These are phyloP conservation scores for Polyodon spathula DNA, from an alignment of 2,113 vertebrate genomes.

Conservation along the genomic window DNA sequence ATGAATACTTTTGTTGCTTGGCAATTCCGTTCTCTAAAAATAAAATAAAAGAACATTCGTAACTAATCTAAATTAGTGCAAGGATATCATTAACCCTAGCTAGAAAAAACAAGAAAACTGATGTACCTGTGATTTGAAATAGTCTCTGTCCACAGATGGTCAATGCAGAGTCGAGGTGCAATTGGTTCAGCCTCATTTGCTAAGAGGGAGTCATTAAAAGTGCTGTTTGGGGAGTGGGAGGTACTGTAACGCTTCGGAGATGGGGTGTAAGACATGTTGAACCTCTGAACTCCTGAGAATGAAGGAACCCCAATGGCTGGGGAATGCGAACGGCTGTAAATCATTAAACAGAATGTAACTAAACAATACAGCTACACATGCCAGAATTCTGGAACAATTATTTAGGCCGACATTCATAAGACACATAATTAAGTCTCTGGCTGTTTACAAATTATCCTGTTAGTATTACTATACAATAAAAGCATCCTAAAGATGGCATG, in stretches of 20 bases:
- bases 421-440: too few species aligned
- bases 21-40: constrained; percentile 80
- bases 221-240: constrained; percentile 69
- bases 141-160: constrained; percentile 87
- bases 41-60: constrained; percentile 1
- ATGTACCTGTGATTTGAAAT: constrained; percentile 57
- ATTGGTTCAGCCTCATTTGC: constrained; percentile 80
- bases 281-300: constrained; percentile 77
- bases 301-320: constrained; percentile 85
- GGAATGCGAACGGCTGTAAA: constrained; percentile 82
- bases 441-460: too few species aligned
- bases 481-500: background rate
- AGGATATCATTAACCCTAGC: too few species aligned
- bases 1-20: constrained; percentile 91
- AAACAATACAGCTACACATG: too few species aligned
- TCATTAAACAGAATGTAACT: background rate
- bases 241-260: constrained; percentile 65
- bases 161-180: constrained; percentile 85
- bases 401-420: too few species aligned
- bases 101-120: too few species aligned
- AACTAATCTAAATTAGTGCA: too few species aligned
- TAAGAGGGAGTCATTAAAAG: constrained; percentile 62
- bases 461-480: background rate
- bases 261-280: constrained; percentile 73
- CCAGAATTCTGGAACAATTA: too few species aligned